phyloP scores from a whole-genome alignment of 1,140 invertebrate species.

The Hestina assimilis region DNA sequence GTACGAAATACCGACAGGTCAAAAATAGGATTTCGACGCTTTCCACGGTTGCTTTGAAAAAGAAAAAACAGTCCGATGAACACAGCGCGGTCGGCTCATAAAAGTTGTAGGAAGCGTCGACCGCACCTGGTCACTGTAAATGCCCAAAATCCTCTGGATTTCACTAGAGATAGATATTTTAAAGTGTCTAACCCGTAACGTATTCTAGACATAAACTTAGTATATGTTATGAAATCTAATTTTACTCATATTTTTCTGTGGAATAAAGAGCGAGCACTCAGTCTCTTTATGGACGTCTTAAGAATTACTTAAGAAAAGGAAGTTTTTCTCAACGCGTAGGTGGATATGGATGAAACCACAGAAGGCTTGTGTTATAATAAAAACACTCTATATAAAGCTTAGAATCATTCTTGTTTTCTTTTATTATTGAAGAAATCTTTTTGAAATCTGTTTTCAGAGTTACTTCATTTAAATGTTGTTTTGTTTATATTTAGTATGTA shows the following conservation, averaged over 20 bases:
- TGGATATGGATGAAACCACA: too few relatives aligned
- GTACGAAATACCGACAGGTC: slow-evolving; percentile 54
- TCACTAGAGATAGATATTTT: slow-evolving; percentile 12
- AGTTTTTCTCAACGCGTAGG: too few relatives aligned
- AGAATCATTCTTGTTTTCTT: too few relatives aligned
- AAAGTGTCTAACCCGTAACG: slow-evolving; percentile 11
- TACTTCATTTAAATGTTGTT: too few relatives aligned
- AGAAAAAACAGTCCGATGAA: slow-evolving; percentile 35
- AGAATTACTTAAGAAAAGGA: too few relatives aligned
- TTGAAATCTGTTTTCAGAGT: too few relatives aligned
- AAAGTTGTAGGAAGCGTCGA: slow-evolving; percentile 53
- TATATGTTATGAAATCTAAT: background rate
- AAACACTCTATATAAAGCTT: too few relatives aligned
- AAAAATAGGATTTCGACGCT: slow-evolving; percentile 56
- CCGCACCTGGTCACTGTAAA: slow-evolving; percentile 32
- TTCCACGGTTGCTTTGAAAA: slow-evolving; percentile 46
- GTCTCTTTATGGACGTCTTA: too few relatives aligned
- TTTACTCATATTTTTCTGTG: background rate
- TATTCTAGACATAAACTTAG: background rate
- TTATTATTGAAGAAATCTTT: too few relatives aligned
- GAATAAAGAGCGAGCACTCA: background rate
- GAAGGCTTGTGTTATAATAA: too few relatives aligned
- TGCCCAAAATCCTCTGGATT: slow-evolving; percentile 32
- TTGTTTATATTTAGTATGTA: background rate
- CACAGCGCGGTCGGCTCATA: slow-evolving; percentile 50